Evolutionary conservation across 1,140 invertebrate species (phyloP), one percentile per base, ranked within the genome.

Genomic region (Sinonovacula constricta): DNA sequence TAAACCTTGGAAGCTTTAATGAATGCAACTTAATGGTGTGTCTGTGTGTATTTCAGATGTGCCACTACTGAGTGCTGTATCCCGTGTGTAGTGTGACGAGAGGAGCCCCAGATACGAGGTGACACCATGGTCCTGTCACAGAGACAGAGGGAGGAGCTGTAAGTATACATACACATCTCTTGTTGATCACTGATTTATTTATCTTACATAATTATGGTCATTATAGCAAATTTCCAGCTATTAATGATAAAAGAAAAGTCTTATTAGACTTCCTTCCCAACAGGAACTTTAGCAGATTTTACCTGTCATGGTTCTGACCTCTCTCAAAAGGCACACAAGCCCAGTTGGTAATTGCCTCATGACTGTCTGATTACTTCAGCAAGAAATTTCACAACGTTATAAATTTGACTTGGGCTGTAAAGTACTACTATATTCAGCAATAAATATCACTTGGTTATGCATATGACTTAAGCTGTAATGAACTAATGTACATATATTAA

Each of bases 131-230:
- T 98, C 94, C 95, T 99, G 93, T 98, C 97, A 92, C 97, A 98
- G 94, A 95, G 97, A 93, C 97, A 99, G 95, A 95, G 96, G 94
- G 97, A 99, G 94, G 97, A 99, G 94, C 94, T 99, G 97, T 98
- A 93, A 97, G 97, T 92, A 83, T 33, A 69, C 2, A 60, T 15
- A 31, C 30, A 15, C 28, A 3, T 26, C 30, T 26, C 3, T 28
- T 22, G 24, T 18, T 22, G 56, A 22, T 57, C 10, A 24, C 7
- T 18, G 24, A 4, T 2, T 1, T 60, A 60, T 24, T 24, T 15
- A 15, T 60, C 18, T 22, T 28, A 2, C 18, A 53, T n/a, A n/a
- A n/a, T n/a, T 2, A 53, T 53, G 57, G 3, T 28, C 57, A 22
- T 18, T 54, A 7, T 24, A n/a, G n/a, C n/a, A 5, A 5, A 15